Evolutionary conservation across 30 jellyfish, hydroid and myxozoan species (phyloP), one percentile per base, ranked within the genome.

Genomic region (Sanderia malayensis): DNA sequence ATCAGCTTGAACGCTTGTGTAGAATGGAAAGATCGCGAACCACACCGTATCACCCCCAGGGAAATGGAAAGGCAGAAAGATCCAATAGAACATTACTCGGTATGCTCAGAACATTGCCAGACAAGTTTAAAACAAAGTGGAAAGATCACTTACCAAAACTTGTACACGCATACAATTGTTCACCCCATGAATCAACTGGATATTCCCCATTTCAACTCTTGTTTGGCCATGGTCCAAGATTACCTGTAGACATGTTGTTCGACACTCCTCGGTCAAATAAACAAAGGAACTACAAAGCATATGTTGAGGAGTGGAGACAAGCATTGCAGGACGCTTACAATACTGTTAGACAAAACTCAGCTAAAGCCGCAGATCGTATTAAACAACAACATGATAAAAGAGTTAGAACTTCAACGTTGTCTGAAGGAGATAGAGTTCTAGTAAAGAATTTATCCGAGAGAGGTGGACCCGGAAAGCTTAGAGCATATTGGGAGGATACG

Each of bases 161-260:
- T 13, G 47, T 70, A 19, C 31, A 26, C 28, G 71, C 82, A 44
- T 70, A 70, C 32, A 70, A 70, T 28, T 24, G 55, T 44, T 26
- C 82, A 23, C 70, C 52, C 23, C 82, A 79, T 58, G 82, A 79
- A 1, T 2, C 73, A 1, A 76, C 88, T 4, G 83, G 83, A 49
- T 79, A 65, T 26, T 49, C 76, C 13, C 83, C 76, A 26, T 57
- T 34, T 53, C 37, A 20, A 7, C 76, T 79, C 8, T 27, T 65
- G 37, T 79, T 79, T 64, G 83, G 91, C 6, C 32, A 61, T 1
- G 25, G 19, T 17, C 82, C 83, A 26, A 27, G 76, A n/a, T 57
- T 79, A 24, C 73, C 80, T 2, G 62, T 79, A 4, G 84, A 65
- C 68, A 62, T 63, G 45, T 19, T 41, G 20, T 64, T 63, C 21